Conservation (phyloP, 2,113 vertebrate species). For the Aphyosemion australe region DNA sequence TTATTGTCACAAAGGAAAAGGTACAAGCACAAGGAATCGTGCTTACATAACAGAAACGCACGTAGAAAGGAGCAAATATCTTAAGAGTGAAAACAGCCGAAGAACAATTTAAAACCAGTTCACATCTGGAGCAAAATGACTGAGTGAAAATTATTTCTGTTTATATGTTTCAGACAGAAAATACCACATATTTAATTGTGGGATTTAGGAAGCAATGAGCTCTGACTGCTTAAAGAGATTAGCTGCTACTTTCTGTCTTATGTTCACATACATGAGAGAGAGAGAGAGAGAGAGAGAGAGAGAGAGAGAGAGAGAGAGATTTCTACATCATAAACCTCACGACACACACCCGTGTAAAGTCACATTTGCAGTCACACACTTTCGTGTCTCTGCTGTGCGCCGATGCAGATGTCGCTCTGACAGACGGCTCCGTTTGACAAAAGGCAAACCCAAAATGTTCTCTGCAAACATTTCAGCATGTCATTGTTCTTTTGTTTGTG, state of each 20-base stretch:
- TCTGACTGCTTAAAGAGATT: conserved; percentile 55
- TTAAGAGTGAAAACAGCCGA: background rate
- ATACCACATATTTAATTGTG: conserved; percentile 49
- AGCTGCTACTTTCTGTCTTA: conserved; percentile 33
- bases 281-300: background rate
- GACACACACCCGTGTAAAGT: conserved; percentile 6
- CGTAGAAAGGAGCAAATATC: background rate
- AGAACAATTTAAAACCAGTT: background rate
- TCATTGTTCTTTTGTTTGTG: conserved; percentile 14
- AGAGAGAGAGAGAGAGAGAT: background rate
- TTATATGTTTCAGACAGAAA: conserved; percentile 8
- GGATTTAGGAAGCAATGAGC: conserved; percentile 40
- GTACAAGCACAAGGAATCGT: background rate
- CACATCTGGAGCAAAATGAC: background rate
- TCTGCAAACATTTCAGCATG: conserved; percentile 37
- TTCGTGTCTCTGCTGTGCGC: background rate
- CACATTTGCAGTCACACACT: background rate
- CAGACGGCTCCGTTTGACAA: conserved; percentile 18
- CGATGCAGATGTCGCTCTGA: background rate
- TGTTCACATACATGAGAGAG: conserved; percentile 27
- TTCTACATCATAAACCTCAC: conserved; percentile 1
- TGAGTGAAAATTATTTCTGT: conserved; percentile 2
- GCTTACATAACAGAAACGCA: background rate
- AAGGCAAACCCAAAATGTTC: conserved; percentile 24
- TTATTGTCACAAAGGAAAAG: background rate